Evolutionary conservation across 2,888 invertebrate species (phyloP).

Genomic region (Archips xylosteana): DNA sequence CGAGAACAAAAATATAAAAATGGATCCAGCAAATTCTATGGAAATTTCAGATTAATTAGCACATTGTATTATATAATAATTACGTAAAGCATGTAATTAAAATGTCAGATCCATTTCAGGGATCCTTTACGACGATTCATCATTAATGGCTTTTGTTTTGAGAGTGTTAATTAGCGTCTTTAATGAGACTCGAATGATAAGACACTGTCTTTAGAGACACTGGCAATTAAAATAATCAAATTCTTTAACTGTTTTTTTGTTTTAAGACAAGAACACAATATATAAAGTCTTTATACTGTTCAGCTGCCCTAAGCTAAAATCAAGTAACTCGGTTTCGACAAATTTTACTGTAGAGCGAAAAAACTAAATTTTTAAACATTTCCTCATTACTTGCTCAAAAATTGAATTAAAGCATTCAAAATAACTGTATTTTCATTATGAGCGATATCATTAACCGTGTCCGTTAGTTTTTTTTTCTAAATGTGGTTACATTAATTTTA

Average conservation of each 20-base stretch:
- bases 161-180: constrained; percentile 30
- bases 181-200: constrained; percentile 26
- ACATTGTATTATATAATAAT: constrained; percentile 12
- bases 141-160: constrained; percentile 37
- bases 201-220: background rate
- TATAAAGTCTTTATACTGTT: no score
- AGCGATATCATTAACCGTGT: no score
- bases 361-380: no score
- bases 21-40: background rate
- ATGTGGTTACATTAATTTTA: no score
- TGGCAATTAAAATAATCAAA: background rate
- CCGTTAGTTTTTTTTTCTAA: no score
- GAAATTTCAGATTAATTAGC: constrained; percentile 11
- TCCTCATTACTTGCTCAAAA: no score
- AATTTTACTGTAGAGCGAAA: no score
- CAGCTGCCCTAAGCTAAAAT: no score
- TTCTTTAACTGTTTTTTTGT: background rate
- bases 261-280: no score
- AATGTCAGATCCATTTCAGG: constrained; percentile 30
- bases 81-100: constrained; percentile 32
- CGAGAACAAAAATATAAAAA: background rate
- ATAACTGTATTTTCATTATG: no score
- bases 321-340: no score
- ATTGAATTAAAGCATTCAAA: no score
- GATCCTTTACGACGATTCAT: constrained; percentile 27